Evolutionary conservation across 2,888 invertebrate genomes (phyloP), one percentile per base, ranked within the genome.

Genomic region (Nyleta sp.): DNA sequence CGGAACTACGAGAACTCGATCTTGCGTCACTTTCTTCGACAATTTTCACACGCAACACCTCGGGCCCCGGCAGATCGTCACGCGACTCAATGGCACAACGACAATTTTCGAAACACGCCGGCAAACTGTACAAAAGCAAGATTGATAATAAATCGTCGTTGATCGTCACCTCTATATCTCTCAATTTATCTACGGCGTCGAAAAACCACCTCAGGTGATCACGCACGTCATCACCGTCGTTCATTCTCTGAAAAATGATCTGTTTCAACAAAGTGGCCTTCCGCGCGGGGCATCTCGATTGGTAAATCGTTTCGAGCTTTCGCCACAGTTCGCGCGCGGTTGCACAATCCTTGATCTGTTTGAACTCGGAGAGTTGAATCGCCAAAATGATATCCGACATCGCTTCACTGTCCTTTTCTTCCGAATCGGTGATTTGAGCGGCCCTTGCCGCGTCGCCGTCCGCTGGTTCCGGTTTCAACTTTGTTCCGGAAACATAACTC

Each of bases 21-120:
- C 28, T 7, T 10, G 28, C 28, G 28, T 28, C 28, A 28, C 28
- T 28, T 28, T 28, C 28, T 10, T 42, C 42, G 8, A 42, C 42
- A 10, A 42, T 42, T 10, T 42, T 42, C 4, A 42, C 15, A 7
- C 42, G 42, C 42, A 42, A 17, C 17, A 17, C 22, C 40, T 75
- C 74, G 20, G 57, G 38, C 2, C 11, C 22, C 2, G 78, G 74
- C 13, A 75, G 46, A 15, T 68, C 46, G 53, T 78, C 74, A 22
- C 74, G 59, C 10, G 74, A 68, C 57, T 67, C 73, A 10, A 78
- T 78, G n/a, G 68, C 78, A 35, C 48, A 33, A 15, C 76, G 28
- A 10, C 7, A 28, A 28, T 10, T 28, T 7, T 28, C 28, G 6
- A 28, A 28, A 28, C 28, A 8, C 10, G 28, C 10, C 28, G 28